These are phyloP conservation scores for Villa cingulata DNA, from an alignment of 2,888 invertebrate genomes.

Conservation along the genomic window DNA sequence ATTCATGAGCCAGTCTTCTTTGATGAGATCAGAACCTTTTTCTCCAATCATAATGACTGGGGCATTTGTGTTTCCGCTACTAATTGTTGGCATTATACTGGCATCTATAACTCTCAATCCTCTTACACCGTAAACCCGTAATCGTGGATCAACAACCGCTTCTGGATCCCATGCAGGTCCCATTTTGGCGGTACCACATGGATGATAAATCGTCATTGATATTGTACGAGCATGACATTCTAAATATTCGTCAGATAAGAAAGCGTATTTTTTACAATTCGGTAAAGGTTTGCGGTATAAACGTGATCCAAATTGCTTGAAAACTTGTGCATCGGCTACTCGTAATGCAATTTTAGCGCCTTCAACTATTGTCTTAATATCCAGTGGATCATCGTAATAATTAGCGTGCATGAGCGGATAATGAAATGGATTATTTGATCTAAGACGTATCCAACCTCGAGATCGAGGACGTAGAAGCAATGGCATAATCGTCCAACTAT, in stretches of 20 bases:
- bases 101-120: constrained; percentile 75
- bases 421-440: constrained; percentile 70
- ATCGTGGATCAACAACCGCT: constrained; percentile 69
- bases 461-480: constrained; percentile 67
- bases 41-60: constrained; percentile 87
- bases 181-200: constrained; percentile 80
- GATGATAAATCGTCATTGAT: constrained; percentile 84
- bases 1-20: constrained; percentile 60
- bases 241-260: constrained; percentile 68
- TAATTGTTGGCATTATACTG: constrained; percentile 78
- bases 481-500: constrained; percentile 69
- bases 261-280: constrained; percentile 57
- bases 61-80: constrained; percentile 81
- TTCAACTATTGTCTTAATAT: constrained; percentile 68
- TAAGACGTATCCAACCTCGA: constrained; percentile 60
- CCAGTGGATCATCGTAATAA: constrained; percentile 71
- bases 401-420: constrained; percentile 84
- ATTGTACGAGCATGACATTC: constrained; percentile 77
- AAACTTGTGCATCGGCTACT: constrained; percentile 61
- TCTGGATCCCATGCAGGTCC: constrained; percentile 62
- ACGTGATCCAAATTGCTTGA: constrained; percentile 66
- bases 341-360: constrained; percentile 62
- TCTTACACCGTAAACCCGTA: constrained; percentile 62
- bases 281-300: constrained; percentile 63
- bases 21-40: constrained; percentile 74